A percentile compares a stretch with the other conserved stretches of the same genome.
Evolutionary conservation across 2,113 vertebrate species (phyloP).

Genomic region (Capra hircus): DNA sequence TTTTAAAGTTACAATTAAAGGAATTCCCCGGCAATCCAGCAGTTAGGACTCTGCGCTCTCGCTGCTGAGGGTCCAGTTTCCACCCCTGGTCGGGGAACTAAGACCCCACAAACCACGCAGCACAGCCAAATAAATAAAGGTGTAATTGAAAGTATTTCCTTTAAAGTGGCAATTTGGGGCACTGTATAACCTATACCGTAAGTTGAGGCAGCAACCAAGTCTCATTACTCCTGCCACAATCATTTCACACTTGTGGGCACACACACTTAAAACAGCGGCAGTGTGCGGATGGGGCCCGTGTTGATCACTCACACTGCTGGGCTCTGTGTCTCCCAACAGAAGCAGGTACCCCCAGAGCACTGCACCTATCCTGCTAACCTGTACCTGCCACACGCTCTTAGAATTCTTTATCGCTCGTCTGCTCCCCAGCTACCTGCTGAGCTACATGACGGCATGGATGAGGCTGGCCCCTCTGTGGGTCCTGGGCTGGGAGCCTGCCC

Average conservation of each 20-base stretch:
- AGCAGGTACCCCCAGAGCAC: rapidly evolving
- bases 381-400: rapidly evolving
- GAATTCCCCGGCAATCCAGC: neutral
- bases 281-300: rapidly evolving
- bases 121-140: neutral
- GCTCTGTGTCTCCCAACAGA: neutral
- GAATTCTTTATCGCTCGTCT: neutral
- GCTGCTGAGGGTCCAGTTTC: neutral
- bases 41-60: neutral
- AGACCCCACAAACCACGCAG: neutral
- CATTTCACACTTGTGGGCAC: neutral
- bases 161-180: neutral
- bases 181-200: neutral
- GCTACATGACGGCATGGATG: neutral
- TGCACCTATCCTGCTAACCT: rapidly evolving
- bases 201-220: neutral
- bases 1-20: neutral
- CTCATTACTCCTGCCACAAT: neutral
- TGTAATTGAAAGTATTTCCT: neutral
- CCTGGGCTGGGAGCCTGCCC: neutral
- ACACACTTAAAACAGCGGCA: rapidly evolving
- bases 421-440: neutral
- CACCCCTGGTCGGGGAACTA: neutral
- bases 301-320: rapidly evolving
- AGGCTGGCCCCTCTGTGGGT: neutral